Base-by-base conservation (phyloP, 2,888 invertebrate species). In the Tillus elongatus region DNA sequence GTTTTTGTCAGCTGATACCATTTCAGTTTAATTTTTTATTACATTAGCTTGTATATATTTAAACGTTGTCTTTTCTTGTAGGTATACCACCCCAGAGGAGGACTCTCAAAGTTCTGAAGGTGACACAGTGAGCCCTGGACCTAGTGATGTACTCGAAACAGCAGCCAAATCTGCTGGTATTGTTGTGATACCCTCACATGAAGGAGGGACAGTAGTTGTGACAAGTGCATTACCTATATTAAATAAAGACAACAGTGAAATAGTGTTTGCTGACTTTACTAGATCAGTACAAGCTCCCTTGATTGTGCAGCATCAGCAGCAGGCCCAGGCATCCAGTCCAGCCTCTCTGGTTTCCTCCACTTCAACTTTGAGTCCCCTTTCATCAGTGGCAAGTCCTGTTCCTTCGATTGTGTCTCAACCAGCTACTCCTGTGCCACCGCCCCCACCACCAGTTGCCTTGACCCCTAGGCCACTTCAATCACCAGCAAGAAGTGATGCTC, bases 51-150 rank as follows among this genome's bases (percentile, higher is more conserved):
- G n/a, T n/a, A n/a, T n/a, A n/a, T n/a, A n/a, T n/a, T n/a, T n/a
- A n/a, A n/a, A n/a, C n/a, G n/a, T n/a, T n/a, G n/a, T n/a, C n/a
- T n/a, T n/a, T n/a, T n/a, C n/a, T n/a, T n/a, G n/a, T n/a, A 83
- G 85, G 47, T 92, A 91, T 65, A 77, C 86, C 49, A 86, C 82
- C 42, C 85, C 84, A 41, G 91, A 92, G 52, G 92, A 93, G 54
- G 90, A 91, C 56, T 85, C 86, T 4, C 86, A 87, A 45, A 91
- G 88, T 60, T 82, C 82, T 4, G 82, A 80, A 56, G 74, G 75
- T 47, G 73, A 74, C 44, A 72, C 74, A 12, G 61, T 69, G 35
- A 61, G 67, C 42, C 66, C 68, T 35, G 60, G 52, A 45, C 69
- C 68, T 11, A 57, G 68, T 38, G 74, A 74, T 37, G 73, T 77